phyloP scores from a whole-genome alignment of 2,888 invertebrate species.

The Lycocerus yunnanus region DNA sequence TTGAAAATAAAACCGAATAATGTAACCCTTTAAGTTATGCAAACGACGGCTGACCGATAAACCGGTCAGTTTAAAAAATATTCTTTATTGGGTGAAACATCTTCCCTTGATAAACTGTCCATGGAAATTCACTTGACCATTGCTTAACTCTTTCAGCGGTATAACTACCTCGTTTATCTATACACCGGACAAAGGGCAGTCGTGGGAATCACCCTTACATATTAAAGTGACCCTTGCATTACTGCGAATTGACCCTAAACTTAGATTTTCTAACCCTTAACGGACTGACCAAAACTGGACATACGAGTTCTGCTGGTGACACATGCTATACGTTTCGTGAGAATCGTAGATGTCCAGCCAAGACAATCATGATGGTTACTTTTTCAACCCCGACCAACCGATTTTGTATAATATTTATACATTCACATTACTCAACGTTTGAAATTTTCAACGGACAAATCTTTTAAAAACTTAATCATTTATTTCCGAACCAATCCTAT shows the following conservation, averaged over 20 bases:
- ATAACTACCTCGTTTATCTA: conserved; percentile 45
- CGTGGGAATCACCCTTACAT: conserved; percentile 47
- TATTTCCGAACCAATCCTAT: background rate
- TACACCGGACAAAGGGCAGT: conserved; percentile 44
- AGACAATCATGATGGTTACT: conserved; percentile 19
- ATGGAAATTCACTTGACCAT: conserved; percentile 50
- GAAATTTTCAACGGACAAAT: conserved; percentile 10
- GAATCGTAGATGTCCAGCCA: conserved; percentile 32
- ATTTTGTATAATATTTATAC: conserved; percentile 11
- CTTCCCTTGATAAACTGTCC: conserved; percentile 35
- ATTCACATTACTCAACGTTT: conserved; percentile 5
- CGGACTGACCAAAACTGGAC: conserved; percentile 54
- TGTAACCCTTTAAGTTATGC: conserved; percentile 29
- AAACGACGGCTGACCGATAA: conserved; percentile 39
- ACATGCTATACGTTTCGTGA: conserved; percentile 31
- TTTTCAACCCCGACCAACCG: conserved; percentile 22
- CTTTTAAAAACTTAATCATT: conserved; percentile 3
- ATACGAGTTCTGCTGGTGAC: conserved; percentile 39
- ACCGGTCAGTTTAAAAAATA: conserved; percentile 45
- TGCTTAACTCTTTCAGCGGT: conserved; percentile 39
- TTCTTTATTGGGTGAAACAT: conserved; percentile 34
- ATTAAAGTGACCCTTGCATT: conserved; percentile 46
- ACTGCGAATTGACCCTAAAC: conserved; percentile 39
- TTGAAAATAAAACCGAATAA: conserved; percentile 13
- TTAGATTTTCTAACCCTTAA: conserved; percentile 44